Base-by-base conservation (phyloP, 2,888 invertebrate species). In the Cacoxenus indagator region DNA sequence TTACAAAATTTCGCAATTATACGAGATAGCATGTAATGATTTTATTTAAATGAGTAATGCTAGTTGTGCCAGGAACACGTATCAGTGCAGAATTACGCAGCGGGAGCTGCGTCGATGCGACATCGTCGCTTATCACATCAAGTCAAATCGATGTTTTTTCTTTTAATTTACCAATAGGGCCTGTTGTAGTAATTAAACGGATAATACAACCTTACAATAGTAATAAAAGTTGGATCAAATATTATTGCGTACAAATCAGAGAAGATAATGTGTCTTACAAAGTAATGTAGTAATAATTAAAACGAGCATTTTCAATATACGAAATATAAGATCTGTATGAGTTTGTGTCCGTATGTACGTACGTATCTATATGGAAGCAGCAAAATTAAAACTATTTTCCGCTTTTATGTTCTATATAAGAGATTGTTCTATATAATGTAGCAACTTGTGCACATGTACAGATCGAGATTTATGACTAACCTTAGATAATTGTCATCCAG, bases 181-280 rank as follows among this genome's bases (percentile, higher is more conserved):
- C 78, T 82, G 83, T 85, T 84, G 86, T 86, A 86, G 86, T 87
- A 86, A 86, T 86, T 85, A 85, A 85, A 87, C 85, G 86, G 86
- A 85, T 87, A 87, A 79, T 87, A 81, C 78, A 87, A 86, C 85
- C 86, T 84, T 84, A 83, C 82, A 78, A 55, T 27, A n/a, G n/a
- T n/a, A 62, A 62, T 62, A 62, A 37, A 45, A 45, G 22, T 24
- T 22, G 6, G 43, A 61, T 43, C 29, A 61, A 24, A 22, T 19
- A 69, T 66, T 67, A 69, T 31, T 26, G 26, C 48, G 19, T 51
- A 22, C 22, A 9, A 51, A 51, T 22, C 51, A 22, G 22, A 22
- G 22, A 51, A 51, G 8, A 22, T 19, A 51, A 51, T 51, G 22
- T 51, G 14, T 37, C 37, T 37, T 37, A 37, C 37, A 37, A 19